A percentile compares a stretch with the other conserved stretches of the same genome.
phyloP scores from a whole-genome alignment of 2,888 invertebrate genomes.

The Isotomurus palustris region DNA sequence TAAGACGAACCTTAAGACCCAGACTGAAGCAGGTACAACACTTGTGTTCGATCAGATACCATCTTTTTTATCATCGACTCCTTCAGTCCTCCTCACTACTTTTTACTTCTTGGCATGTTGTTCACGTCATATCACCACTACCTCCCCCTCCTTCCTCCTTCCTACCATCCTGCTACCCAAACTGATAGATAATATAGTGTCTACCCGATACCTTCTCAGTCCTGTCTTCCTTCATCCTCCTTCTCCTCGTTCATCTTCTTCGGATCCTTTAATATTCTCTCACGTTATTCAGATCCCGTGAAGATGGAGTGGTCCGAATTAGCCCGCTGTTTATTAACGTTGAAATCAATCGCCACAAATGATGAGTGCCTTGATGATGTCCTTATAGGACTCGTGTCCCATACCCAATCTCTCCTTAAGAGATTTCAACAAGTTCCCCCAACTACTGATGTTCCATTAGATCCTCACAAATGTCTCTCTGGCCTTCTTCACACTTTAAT shows the following conservation, averaged over 20 bases:
- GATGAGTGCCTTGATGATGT: conserved; percentile 47
- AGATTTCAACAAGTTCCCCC: conserved; percentile 46
- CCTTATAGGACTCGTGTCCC: conserved; percentile 43
- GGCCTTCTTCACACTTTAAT: conserved; percentile 44
- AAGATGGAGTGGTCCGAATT: conserved; percentile 46
- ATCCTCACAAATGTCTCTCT: conserved; percentile 44
- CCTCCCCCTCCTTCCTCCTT: no score
- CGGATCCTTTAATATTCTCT: no score
- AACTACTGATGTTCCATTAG: conserved; percentile 44
- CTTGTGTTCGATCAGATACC: no score
- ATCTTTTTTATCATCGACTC: no score
- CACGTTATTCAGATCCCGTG: conserved; percentile 42
- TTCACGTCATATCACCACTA: no score
- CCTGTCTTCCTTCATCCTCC: no score
- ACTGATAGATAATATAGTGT: no score
- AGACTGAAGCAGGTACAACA: conserved; percentile 38
- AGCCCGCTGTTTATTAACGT: conserved; percentile 43
- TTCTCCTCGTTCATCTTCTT: no score
- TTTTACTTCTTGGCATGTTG: no score
- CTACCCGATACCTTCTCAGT: no score
- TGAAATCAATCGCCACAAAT: conserved; percentile 45
- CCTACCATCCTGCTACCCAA: no score
- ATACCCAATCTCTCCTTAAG: conserved; percentile 42
- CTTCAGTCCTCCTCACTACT: no score
- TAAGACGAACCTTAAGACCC: conserved; percentile 37